Evolutionary conservation across 2,888 invertebrate species (phyloP).

Genomic region (Xylophagus ater): DNA sequence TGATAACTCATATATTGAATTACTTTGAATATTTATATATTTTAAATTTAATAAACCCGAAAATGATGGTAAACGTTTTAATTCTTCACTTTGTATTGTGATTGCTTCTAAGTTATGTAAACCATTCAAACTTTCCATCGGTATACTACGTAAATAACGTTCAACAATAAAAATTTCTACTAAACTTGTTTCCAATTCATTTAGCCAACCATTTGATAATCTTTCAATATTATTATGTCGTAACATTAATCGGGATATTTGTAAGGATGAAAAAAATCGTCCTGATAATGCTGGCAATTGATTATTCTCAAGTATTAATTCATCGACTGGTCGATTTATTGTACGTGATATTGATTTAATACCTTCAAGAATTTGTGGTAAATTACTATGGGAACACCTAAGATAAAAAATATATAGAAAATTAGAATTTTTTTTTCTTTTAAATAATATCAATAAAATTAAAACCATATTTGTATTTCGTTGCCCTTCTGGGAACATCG

Average conservation of each 20-base stretch:
- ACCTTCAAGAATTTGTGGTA: conserved; percentile 63
- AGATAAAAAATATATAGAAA: conserved; percentile 20
- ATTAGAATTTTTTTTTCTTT: no score
- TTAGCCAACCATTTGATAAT: conserved; percentile 69
- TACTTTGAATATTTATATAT: conserved; percentile 62
- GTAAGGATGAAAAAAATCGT: conserved; percentile 62
- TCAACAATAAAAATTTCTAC: conserved; percentile 79
- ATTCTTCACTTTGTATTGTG: conserved; percentile 64
- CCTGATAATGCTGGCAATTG: conserved; percentile 76
- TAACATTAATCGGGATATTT: conserved; percentile 68
- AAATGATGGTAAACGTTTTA: conserved; percentile 65
- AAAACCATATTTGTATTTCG: conserved; percentile 83
- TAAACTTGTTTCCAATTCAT: conserved; percentile 61
- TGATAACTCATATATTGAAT: conserved; percentile 51
- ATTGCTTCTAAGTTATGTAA: conserved; percentile 69
- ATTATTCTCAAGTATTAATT: conserved; percentile 78
- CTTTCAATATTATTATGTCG: conserved; percentile 73
- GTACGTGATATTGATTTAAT: conserved; percentile 56
- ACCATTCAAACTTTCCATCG: conserved; percentile 64
- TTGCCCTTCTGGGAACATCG: conserved; percentile 65
- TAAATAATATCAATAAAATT: no score
- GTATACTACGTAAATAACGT: conserved; percentile 65
- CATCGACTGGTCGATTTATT: conserved; percentile 63
- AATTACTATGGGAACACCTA: conserved; percentile 88
- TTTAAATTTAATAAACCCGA: conserved; percentile 58